These are phyloP conservation scores for Laupala kohalensis DNA, from an alignment of 1,140 invertebrate species.

Conservation along the genomic window DNA sequence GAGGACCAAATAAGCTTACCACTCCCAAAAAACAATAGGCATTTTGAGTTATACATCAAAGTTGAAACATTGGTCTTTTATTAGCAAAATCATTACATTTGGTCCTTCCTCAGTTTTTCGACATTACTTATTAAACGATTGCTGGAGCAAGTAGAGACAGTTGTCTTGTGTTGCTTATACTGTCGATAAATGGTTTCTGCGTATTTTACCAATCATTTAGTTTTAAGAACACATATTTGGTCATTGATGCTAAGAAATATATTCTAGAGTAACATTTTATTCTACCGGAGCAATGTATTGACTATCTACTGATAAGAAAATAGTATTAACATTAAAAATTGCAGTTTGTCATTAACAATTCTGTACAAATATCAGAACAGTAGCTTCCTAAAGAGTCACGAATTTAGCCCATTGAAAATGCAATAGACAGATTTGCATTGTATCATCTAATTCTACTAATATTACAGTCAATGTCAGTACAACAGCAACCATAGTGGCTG, in stretches of 20 bases:
- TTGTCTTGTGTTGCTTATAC: too few relatives aligned
- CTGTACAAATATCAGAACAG: background rate
- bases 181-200: too few relatives aligned
- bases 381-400: background rate
- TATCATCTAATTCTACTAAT: background rate
- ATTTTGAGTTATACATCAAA: too few relatives aligned
- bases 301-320: background rate
- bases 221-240: background rate
- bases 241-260: background rate
- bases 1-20: too few relatives aligned
- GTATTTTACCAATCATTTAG: too few relatives aligned
- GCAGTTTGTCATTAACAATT: background rate
- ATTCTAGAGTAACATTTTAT: background rate
- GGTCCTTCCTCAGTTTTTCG: too few relatives aligned
- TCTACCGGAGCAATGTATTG: background rate
- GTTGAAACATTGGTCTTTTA: too few relatives aligned
- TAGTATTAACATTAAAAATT: background rate
- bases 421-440: background rate
- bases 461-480: background rate
- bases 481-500: background rate
- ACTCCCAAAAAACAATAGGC: too few relatives aligned
- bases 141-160: too few relatives aligned
- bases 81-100: too few relatives aligned
- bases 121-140: too few relatives aligned
- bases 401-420: background rate